Evolutionary conservation across 1,140 invertebrate genomes (phyloP), one percentile per base, ranked within the genome.

Genomic region (Matsumurasca onukii): DNA sequence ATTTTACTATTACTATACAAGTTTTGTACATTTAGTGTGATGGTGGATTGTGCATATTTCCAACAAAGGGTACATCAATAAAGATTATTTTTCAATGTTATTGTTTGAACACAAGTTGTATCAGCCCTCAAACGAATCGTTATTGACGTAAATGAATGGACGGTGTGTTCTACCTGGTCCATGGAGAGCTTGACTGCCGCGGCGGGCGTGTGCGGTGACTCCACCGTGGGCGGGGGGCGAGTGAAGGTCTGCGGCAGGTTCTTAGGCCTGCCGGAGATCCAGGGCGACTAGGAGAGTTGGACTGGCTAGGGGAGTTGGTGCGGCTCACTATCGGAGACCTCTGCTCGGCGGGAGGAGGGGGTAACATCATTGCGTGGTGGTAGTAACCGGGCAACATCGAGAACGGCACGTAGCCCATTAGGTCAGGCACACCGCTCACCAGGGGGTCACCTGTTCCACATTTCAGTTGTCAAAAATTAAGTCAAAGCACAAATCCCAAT

Each of bases 221-320:
- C 34, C 17, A 57, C 24, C 0, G 52, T 25, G 13, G 68, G 68
- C 3, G 70, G 67, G 9, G 45, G 59, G 12, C 57, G 59, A 20
- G 12, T 52, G 63, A 66, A 70, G 63, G 31, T 52, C 49, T 13
- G 63, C 52, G 39, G 63, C 51, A 52, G 1, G 12, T 69, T 70
- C 52, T 77, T 69, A 17, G 75, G 73, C 30, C 75, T 52, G 76
- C 75, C 27, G 82, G 80, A 45, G 81, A 82, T 66, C 78, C 80
- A 55, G 79, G 78, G 49, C 80, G 75, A 74, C 80, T 80, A 62
- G 80, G 80, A 55, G 79, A 81, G 68, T 68, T 59, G 63, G 81
- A 82, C 66, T 81, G 80, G 30, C 80, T 80, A 15, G 81, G 81
- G 57, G 82, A 82, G 12, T 80, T 81, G 68, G 81, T 81, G 3